Evolutionary conservation across 2,888 invertebrate genomes (phyloP).

Genomic region (Pecten maximus): DNA sequence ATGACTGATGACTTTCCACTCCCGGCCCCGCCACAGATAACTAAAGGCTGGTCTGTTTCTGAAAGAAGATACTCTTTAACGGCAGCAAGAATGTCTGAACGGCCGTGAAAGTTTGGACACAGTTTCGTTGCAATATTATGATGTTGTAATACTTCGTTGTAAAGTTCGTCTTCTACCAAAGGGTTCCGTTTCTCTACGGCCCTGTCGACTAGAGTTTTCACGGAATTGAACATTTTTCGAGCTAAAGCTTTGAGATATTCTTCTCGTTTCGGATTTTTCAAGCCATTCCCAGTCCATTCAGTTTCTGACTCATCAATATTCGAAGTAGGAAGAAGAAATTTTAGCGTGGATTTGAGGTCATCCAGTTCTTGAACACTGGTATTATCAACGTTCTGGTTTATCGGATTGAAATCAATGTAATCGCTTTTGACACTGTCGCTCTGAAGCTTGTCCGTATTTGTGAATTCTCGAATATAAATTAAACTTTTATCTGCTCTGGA

Average conservation of each 20-base stretch:
- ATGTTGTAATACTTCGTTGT: slow-evolving; percentile 69
- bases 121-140: slow-evolving; percentile 62
- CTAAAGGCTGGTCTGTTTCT: slow-evolving; percentile 72
- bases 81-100: slow-evolving; percentile 65
- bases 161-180: slow-evolving; percentile 64
- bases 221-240: slow-evolving; percentile 65
- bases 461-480: slow-evolving; percentile 61
- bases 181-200: slow-evolving; percentile 57
- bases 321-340: slow-evolving; percentile 37
- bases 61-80: slow-evolving; percentile 69
- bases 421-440: slow-evolving; percentile 57
- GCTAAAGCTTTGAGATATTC: slow-evolving; percentile 67
- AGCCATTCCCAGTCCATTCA: slow-evolving; percentile 54
- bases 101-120: slow-evolving; percentile 65
- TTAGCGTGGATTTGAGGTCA: neutral
- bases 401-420: slow-evolving; percentile 56
- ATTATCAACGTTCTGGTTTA: neutral
- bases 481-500: slow-evolving; percentile 60
- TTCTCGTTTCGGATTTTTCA: slow-evolving; percentile 56
- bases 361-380: neutral
- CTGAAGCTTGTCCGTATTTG: slow-evolving; percentile 58
- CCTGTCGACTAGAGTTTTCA: slow-evolving; percentile 68
- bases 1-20: slow-evolving; percentile 76
- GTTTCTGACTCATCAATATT: slow-evolving; percentile 58
- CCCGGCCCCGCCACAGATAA: slow-evolving; percentile 71